These are phyloP conservation scores for Loripinus fragilis DNA, from an alignment of 2,888 invertebrate species.

Conservation along the genomic window DNA sequence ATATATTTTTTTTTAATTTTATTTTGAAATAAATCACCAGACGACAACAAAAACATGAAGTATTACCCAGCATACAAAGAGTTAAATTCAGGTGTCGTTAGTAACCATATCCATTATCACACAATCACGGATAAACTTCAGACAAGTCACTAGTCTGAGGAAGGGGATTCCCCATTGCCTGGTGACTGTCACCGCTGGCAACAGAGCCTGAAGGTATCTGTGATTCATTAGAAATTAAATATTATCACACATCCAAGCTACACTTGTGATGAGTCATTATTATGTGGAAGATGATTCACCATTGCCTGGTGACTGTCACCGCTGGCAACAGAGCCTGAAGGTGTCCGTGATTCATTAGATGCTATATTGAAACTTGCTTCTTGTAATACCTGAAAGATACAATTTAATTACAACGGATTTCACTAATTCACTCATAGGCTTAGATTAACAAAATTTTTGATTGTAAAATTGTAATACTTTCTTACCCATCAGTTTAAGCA, in stretches of 20 bases:
- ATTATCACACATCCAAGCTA: too few relatives aligned
- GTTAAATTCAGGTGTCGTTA: too few relatives aligned
- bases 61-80: too few relatives aligned
- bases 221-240: slow-evolving; percentile 36
- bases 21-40: too few relatives aligned
- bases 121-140: slow-evolving; percentile 47
- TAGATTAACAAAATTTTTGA: too few relatives aligned
- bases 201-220: slow-evolving; percentile 54
- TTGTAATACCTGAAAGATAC: slow-evolving; percentile 64
- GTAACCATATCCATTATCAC: background rate
- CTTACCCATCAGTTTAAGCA: too few relatives aligned
- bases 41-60: too few relatives aligned
- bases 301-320: slow-evolving; percentile 60
- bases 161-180: slow-evolving; percentile 45
- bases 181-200: slow-evolving; percentile 60
- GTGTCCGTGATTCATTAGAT: slow-evolving; percentile 46
- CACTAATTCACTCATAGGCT: too few relatives aligned
- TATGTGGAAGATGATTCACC: slow-evolving; percentile 39
- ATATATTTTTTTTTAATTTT: too few relatives aligned
- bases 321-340: slow-evolving; percentile 55
- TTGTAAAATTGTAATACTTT: too few relatives aligned
- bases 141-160: slow-evolving; percentile 62
- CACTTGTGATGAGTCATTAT: slow-evolving; percentile 66
- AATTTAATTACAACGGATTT: too few relatives aligned
- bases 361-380: slow-evolving; percentile 64